Evolutionary conservation across 2,797 vertebrate species (phyloP).

Genomic region (Propithecus perrieri): DNA sequence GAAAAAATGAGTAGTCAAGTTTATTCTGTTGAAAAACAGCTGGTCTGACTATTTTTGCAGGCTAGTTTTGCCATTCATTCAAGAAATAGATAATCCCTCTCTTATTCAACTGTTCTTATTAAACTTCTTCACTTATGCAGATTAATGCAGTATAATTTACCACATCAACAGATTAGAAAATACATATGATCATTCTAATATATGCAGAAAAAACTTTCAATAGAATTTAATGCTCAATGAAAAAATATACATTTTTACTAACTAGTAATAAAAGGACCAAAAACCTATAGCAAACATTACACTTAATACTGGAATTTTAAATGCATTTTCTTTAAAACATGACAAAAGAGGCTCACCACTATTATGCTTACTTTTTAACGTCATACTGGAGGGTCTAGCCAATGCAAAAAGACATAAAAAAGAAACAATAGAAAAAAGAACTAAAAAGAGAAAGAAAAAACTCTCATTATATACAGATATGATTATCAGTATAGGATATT

Average conservation of each 20-base stretch:
- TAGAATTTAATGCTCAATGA: not conserved
- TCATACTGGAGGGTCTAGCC: not conserved
- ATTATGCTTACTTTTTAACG: not conserved
- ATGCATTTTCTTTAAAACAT: conserved; percentile 43
- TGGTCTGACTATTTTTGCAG: conserved; percentile 29
- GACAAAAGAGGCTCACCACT: not conserved
- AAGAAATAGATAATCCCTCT: conserved; percentile 35
- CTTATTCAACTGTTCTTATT: conserved; percentile 23
- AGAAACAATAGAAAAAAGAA: not conserved
- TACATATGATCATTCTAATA: not conserved
- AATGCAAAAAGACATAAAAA: conserved; percentile 10
- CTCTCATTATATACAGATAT: not conserved
- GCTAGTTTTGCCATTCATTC: not conserved
- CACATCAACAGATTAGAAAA: not conserved
- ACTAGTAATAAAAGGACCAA: not conserved
- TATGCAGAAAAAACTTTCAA: conserved; percentile 7
- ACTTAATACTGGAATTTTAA: not conserved
- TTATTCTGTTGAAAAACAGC: not conserved
- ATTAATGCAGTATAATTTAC: conserved; percentile 13
- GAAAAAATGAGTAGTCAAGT: conserved; percentile 2
- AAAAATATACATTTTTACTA: conserved; percentile 32
- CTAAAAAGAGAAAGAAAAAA: not conserved
- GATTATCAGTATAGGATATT: not conserved
- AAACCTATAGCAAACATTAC: conserved; percentile 1
- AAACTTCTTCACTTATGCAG: not conserved